These are phyloP conservation scores for Spheniscus humboldti DNA, from an alignment of 2,797 vertebrate genomes.

Conservation along the genomic window DNA sequence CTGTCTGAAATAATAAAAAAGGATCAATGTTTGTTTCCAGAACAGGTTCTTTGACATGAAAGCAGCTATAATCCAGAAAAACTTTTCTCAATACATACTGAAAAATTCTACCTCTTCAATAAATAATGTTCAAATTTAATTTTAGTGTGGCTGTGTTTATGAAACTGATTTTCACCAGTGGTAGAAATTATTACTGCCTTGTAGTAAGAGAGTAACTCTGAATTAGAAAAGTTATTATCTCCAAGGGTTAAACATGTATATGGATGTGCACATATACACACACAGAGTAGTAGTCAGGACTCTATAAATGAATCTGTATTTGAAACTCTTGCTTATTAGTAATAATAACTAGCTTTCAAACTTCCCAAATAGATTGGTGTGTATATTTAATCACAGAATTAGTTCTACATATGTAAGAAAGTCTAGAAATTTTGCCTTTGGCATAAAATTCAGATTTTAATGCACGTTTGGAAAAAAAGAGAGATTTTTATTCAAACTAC, in stretches of 20 bases:
- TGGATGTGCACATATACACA: background rate
- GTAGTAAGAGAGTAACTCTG: background rate
- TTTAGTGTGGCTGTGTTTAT: background rate
- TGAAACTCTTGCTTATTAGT: background rate
- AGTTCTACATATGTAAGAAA: background rate
- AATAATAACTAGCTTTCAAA: background rate
- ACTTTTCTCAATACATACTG: background rate
- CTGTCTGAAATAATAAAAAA: background rate
- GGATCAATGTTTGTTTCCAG: background rate
- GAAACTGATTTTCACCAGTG: background rate
- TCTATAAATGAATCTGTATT: background rate
- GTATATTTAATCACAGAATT: background rate
- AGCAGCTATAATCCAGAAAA: background rate
- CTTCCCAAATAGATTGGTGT: background rate
- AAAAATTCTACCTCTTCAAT: background rate
- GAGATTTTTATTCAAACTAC: background rate
- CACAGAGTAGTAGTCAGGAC: background rate
- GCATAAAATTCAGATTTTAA: background rate
- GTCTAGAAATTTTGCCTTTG: background rate
- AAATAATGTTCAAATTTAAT: background rate
- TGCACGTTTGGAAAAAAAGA: background rate
- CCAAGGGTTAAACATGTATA: background rate
- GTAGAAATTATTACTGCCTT: background rate
- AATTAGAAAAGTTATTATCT: background rate
- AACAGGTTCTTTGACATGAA: background rate